Conservation (phyloP, 2,113 vertebrate species). For the Taxidea taxus region DNA sequence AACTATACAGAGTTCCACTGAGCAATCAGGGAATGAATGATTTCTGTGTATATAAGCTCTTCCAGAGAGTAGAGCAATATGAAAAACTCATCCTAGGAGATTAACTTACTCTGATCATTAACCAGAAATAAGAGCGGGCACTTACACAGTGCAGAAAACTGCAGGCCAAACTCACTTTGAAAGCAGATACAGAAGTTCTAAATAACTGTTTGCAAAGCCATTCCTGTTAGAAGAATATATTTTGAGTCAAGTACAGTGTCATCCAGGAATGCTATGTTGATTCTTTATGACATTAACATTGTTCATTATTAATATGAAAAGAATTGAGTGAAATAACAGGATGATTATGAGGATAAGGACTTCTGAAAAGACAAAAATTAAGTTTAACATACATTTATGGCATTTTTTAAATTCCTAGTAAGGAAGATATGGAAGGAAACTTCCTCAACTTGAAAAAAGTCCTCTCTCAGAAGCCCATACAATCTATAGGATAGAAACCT, state of each 20-base stretch:
- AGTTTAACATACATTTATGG: not conserved
- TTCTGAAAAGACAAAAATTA: not conserved
- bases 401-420: not conserved
- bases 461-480: not conserved
- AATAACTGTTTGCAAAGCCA: not conserved
- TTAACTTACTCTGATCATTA: not conserved
- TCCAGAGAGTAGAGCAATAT: not conserved
- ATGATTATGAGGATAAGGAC: not conserved
- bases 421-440: not conserved
- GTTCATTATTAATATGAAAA: not conserved
- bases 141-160: not conserved
- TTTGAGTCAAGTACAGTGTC: not conserved
- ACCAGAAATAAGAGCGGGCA: not conserved
- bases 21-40: not conserved
- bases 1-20: not conserved
- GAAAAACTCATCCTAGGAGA: not conserved
- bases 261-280: not conserved
- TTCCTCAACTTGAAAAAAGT: not conserved
- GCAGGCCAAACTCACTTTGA: not conserved
- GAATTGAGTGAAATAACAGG: not conserved
- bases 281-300: not conserved
- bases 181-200: not conserved
- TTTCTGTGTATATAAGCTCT: not conserved
- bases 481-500: not conserved
- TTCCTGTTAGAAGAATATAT: not conserved